phyloP scores from a whole-genome alignment of 2,797 vertebrate genomes.

The Danio aesculapii region DNA sequence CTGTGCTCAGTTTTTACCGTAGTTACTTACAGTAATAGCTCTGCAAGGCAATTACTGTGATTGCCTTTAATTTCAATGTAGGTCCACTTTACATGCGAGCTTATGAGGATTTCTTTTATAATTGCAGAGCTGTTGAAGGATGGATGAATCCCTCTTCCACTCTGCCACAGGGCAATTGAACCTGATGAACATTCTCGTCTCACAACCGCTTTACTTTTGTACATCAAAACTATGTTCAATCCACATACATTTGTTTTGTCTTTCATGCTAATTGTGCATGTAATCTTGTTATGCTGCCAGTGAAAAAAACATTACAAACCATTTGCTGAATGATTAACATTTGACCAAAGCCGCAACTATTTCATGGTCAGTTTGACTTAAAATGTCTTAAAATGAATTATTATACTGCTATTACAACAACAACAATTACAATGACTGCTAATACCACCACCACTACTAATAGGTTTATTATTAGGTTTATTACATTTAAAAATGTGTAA shows the following conservation, averaged over 20 bases:
- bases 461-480: neutral
- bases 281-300: neutral
- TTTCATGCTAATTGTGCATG: constrained; percentile 21
- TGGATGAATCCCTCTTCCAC: constrained; percentile 6
- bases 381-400: neutral
- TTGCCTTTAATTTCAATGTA: constrained; percentile 42
- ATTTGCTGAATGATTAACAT: constrained; percentile 20
- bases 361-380: neutral
- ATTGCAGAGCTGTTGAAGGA: constrained; percentile 26
- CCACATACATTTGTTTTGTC: constrained; percentile 17
- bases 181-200: neutral
- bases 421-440: too few species aligned
- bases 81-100: constrained; percentile 41
- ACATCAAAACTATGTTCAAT: constrained; percentile 1
- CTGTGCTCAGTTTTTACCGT: constrained; percentile 45
- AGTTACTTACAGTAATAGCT: constrained; percentile 54
- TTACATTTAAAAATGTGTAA: too few species aligned
- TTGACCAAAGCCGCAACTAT: neutral
- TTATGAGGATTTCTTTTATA: constrained; percentile 37
- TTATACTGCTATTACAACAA: too few species aligned
- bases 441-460: neutral
- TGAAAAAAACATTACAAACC: constrained; percentile 2
- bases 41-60: constrained; percentile 54
- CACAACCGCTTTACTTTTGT: neutral
- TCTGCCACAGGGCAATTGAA: constrained; percentile 6